Conservation (phyloP, 2,888 invertebrate genomes). For the Didymodactylos carnosus region DNA sequence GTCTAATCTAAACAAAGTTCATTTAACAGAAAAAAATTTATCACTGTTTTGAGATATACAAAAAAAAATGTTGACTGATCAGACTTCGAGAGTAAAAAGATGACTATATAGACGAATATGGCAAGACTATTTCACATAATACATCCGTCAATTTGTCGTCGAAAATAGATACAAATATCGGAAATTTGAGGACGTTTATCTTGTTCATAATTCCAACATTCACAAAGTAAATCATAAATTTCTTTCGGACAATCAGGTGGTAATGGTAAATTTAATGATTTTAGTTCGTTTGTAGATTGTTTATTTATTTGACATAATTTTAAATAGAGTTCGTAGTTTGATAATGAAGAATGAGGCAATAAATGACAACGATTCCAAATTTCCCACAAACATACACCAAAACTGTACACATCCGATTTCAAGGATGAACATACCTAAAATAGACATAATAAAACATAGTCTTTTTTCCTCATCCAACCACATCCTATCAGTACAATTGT, state of each 20-base stretch:
- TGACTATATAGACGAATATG: too few species aligned
- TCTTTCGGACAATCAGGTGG: conserved; percentile 62
- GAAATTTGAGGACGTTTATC: conserved; percentile 61
- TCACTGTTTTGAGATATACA: not conserved
- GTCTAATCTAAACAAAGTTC: too few species aligned
- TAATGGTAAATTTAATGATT: conserved; percentile 40
- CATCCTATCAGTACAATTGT: too few species aligned
- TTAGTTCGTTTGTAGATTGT: too few species aligned
- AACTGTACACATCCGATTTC: not conserved
- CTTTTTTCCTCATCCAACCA: too few species aligned
- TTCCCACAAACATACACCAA: not conserved
- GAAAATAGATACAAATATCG: conserved; percentile 51
- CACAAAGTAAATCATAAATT: conserved; percentile 70
- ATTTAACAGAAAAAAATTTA: not conserved
- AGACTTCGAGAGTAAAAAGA: not conserved
- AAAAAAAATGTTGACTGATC: not conserved
- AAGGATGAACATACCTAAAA: not conserved
- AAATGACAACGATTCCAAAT: not conserved
- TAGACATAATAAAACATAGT: not conserved
- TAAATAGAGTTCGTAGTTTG: not conserved
- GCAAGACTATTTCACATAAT: not conserved
- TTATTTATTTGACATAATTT: not conserved
- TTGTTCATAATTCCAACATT: conserved; percentile 68
- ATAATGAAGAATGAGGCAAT: not conserved
- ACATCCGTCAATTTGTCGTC: not conserved